Conservation (phyloP, 2,113 vertebrate genomes). For the Datnioides undecimradiatus region DNA sequence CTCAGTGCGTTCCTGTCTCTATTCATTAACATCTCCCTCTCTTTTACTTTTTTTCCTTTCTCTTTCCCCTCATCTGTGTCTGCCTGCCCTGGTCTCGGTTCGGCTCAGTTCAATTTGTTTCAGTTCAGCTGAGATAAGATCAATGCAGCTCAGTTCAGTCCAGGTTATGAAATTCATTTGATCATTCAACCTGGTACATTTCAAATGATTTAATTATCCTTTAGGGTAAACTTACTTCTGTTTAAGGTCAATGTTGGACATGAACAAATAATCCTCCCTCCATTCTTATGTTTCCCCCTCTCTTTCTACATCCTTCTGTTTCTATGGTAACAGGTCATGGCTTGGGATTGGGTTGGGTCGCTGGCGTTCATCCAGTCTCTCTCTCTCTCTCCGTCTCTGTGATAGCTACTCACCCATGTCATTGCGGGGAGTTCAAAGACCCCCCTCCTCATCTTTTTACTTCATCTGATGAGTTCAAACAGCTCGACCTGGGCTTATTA, state of each 20-base stretch:
- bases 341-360: constrained; percentile 35
- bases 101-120: constrained; percentile 15
- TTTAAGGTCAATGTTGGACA: neutral
- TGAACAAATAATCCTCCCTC: neutral
- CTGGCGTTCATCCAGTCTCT: constrained; percentile 10
- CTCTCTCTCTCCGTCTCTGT: neutral
- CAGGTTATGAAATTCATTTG: neutral
- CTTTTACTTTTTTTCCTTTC: neutral
- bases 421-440: constrained; percentile 11
- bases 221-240: neutral
- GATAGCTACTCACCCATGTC: constrained; percentile 21
- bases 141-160: constrained; percentile 9
- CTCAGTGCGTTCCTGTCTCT: constrained; percentile 42
- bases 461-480: constrained; percentile 25
- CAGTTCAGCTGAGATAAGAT: constrained; percentile 40
- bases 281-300: neutral
- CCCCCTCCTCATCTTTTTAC: constrained; percentile 12
- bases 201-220: neutral
- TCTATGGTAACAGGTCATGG: constrained; percentile 42
- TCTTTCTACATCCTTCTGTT: constrained; percentile 23
- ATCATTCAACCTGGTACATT: neutral
- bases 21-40: constrained; percentile 49
- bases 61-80: constrained; percentile 6
- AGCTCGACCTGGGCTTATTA: constrained; percentile 40
- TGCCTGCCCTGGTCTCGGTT: constrained; percentile 31